Base-by-base conservation (phyloP, 2,113 vertebrate species). In the Tenebrosternarchus preto region DNA sequence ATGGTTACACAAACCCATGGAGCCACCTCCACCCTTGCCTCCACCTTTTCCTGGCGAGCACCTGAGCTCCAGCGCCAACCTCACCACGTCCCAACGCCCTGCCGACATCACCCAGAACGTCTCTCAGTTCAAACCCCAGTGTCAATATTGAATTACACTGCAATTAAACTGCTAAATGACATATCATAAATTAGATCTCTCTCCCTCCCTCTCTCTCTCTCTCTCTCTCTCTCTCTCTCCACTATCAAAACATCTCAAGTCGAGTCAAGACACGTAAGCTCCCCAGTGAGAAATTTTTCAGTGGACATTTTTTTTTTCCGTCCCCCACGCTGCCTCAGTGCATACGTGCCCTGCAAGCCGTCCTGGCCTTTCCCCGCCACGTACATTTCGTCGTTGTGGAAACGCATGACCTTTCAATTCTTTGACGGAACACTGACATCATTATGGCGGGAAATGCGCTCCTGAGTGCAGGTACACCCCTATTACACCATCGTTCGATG, bases 1-100 rank as follows among this genome's bases (percentile, higher is more conserved):
- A 82, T 67, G 86, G 82, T 90, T 89, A 87, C 88, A 90, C 25
- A 29, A 76, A 61, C 43, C 59, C 15, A 15, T 12, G 12, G 43
- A 29, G 20, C 39, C 29, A 20, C 46, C 16, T n/a, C 25, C 19
- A 55, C 43, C 25, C 61, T 29, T 12, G 1, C 15, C 59, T 12
- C 27, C 27, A 25, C 46, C 22, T 15, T 36, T 4, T n/a, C 56
- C 31, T 69, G 56, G n/a, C 33, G 19, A 11, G 19, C 29, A 50
- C 43, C 43, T 50, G 43, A 50, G 7, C 66, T 69, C 66, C 17
- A 17, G 31, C 27, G 16, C 53, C 71, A 57, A 29, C 53, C 55
- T 33, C 25, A 56, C 53, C 71, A 56, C 53, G 17, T 57, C 71
- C 46, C 25, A 6, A 2, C 25, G 9, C 71, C 29, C 53, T 36